Conservation (phyloP, 2,888 invertebrate species). For the Plagodis dolabraria region DNA sequence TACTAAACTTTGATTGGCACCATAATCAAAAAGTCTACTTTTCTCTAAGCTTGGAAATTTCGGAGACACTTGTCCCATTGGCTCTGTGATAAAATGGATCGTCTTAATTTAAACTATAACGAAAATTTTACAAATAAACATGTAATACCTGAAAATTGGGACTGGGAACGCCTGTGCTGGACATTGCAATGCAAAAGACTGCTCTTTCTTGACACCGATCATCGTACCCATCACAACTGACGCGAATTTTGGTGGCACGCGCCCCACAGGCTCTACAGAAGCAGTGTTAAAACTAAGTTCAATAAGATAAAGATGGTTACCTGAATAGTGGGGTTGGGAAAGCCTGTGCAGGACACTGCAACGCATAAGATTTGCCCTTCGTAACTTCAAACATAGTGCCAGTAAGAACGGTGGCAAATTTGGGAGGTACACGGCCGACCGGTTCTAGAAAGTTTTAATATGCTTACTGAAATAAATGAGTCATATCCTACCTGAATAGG, state of each 20-base stretch:
- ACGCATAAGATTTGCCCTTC: constrained; percentile 73
- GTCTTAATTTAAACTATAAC: constrained; percentile 1
- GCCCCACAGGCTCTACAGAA: constrained; percentile 87
- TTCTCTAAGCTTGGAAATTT: constrained; percentile 82
- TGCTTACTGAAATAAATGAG: constrained; percentile 47
- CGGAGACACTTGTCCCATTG: constrained; percentile 89
- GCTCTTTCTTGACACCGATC: constrained; percentile 78
- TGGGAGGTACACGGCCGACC: constrained; percentile 77
- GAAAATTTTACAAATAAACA: neutral
- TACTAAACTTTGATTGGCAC: constrained; percentile 75
- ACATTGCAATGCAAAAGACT: constrained; percentile 85
- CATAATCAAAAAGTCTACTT: constrained; percentile 72
- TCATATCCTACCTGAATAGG: constrained; percentile 71
- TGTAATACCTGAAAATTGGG: constrained; percentile 84
- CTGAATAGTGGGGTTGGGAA: constrained; percentile 83
- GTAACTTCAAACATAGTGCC: constrained; percentile 84
- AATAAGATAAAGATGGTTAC: constrained; percentile 56
- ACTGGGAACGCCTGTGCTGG: constrained; percentile 88
- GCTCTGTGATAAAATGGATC: constrained; percentile 61
- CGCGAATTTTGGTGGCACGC: constrained; percentile 88
- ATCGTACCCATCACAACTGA: constrained; percentile 86
- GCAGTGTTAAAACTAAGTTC: constrained; percentile 36
- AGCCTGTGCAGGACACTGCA: constrained; percentile 89
- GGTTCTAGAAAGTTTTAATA: constrained; percentile 63
- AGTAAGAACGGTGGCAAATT: constrained; percentile 83